Evolutionary conservation across 2,888 invertebrate species (phyloP), one percentile per base, ranked within the genome.

Genomic region (Epirrhoe alternata): DNA sequence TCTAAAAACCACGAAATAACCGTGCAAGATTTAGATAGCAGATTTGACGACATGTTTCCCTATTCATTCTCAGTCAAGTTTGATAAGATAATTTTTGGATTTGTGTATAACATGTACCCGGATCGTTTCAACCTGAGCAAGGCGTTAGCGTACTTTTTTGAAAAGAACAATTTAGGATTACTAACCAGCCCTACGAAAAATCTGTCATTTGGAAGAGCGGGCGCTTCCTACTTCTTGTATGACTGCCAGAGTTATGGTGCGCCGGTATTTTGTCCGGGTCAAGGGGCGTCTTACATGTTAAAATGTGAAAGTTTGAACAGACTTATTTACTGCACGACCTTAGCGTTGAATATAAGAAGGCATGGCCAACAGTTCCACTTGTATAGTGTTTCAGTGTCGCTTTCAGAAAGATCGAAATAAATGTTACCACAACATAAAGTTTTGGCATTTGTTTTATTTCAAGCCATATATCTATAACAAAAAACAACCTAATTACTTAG

Each of bases 211-310:
- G 95, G 95, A 1, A 93, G 79, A 69, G 80, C 84, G 16, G 88
- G 87, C 0, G 78, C 83, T 12, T 95, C 95, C 10, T 96, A 95
- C 77, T 96, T 95, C 73, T 94, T 96, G 95, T 96, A 94, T 78
- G 96, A 96, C 75, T 95, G 95, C 72, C 95, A 95, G 82, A 94
- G 94, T 68, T 86, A 89, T 72, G 95, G 96, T 6, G 85, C 92
- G 3, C 96, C 95, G 0, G 81, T 95, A 75, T 96, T 95, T 77
- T 84, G 92, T 35, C 94, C 95, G 0, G 92, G 94, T 6, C 90
- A 94, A 74, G 95, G 95, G 4, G 87, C 93, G 7, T 90, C 95
- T 0, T 96, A 96, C 75, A 86, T 95, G 54, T 82, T 96, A 54
- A 94, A 95, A 71, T 95, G 95, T 70, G 93, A 91, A 57, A 94